Conservation (phyloP, 2,797 vertebrate genomes). For the Helarctos malayanus region DNA sequence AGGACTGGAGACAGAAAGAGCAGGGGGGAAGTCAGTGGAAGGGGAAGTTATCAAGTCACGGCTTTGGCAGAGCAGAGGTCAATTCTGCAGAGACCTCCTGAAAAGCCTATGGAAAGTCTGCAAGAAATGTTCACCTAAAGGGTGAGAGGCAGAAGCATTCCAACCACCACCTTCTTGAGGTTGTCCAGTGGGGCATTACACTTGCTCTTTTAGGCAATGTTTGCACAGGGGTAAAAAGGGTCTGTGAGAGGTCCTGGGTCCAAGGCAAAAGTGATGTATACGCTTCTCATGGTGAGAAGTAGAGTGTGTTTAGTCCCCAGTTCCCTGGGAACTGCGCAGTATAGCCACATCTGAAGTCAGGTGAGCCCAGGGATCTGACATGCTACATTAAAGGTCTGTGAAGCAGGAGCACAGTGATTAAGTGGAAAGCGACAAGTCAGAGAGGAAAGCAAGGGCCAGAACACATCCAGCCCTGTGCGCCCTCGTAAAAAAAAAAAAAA, state of each 20-base stretch:
- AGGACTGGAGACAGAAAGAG: neutral
- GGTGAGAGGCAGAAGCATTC: neutral
- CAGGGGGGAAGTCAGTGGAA: neutral
- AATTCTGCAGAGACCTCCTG: neutral
- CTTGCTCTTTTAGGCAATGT: neutral
- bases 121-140: neutral
- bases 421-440: neutral
- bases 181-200: neutral
- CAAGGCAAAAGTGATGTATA: neutral
- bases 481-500: neutral
- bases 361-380: neutral
- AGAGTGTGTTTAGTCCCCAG: neutral
- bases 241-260: neutral
- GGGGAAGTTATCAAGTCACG: neutral
- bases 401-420: too few species aligned
- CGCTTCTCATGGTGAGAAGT: neutral
- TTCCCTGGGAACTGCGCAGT: neutral
- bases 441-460: neutral
- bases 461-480: neutral
- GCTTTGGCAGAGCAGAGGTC: neutral
- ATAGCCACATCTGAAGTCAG: neutral
- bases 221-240: neutral
- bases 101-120: neutral
- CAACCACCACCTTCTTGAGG: neutral
- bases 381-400: too few species aligned